Percentiles rank a stretch among this genome's conserved stretches.
phyloP scores from a whole-genome alignment of 1,140 invertebrate genomes.

The Rhizoglyphus robini region DNA sequence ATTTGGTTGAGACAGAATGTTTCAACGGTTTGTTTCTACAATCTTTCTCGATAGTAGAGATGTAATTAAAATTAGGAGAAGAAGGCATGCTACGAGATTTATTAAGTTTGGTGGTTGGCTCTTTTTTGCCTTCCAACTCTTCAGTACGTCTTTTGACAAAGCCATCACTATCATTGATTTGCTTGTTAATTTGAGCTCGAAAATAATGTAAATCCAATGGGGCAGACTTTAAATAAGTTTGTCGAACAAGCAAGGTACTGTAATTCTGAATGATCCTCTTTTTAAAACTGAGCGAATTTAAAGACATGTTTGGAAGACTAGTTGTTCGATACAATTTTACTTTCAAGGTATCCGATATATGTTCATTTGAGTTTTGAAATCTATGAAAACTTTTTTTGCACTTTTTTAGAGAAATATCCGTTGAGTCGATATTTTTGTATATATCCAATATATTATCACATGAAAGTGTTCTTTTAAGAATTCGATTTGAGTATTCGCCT shows the following conservation, averaged over 20 bases:
- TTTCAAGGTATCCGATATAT: background rate
- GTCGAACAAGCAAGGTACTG: slow-evolving; percentile 17
- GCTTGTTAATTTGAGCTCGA: slow-evolving; percentile 5
- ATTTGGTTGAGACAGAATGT: background rate
- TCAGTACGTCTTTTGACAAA: slow-evolving; percentile 66
- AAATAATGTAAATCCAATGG: slow-evolving; percentile 18
- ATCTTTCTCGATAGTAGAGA: background rate
- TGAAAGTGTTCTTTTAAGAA: slow-evolving; percentile 20
- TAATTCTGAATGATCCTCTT: slow-evolving; percentile 44
- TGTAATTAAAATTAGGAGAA: slow-evolving; percentile 11
- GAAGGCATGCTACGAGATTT: slow-evolving; percentile 10
- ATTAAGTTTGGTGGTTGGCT: background rate
- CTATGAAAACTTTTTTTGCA: slow-evolving; percentile 5
- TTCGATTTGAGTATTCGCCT: slow-evolving; percentile 25
- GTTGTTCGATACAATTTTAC: background rate
- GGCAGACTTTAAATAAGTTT: slow-evolving; percentile 14
- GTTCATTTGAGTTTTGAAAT: background rate
- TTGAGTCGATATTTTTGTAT: background rate
- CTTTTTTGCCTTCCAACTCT: slow-evolving; percentile 59
- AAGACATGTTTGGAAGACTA: slow-evolving; percentile 20
- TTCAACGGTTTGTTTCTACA: background rate
- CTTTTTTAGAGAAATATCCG: slow-evolving; percentile 13
- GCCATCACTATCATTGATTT: slow-evolving; percentile 35
- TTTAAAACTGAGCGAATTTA: slow-evolving; percentile 44
- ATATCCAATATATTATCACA: slow-evolving; percentile 14